These are phyloP conservation scores for Ptilonorhynchus violaceus DNA, from an alignment of 2,113 vertebrate genomes.

Conservation along the genomic window DNA sequence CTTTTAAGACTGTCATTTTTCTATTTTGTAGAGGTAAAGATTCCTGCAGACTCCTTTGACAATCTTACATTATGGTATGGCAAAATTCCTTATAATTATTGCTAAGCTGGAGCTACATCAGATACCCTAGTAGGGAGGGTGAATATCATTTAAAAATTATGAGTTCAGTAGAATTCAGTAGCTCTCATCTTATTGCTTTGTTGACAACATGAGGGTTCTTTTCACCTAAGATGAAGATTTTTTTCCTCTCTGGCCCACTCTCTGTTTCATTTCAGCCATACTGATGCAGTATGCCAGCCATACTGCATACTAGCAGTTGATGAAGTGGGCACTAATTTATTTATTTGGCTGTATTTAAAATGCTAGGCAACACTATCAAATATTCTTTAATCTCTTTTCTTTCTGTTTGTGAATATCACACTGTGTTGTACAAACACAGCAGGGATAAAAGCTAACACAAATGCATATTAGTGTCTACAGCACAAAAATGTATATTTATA, in stretches of 20 bases:
- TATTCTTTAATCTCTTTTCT: background rate
- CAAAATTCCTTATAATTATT: background rate
- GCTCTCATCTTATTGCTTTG: background rate
- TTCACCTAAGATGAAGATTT: background rate
- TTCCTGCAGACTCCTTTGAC: background rate
- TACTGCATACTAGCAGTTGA: background rate
- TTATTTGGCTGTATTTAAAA: background rate
- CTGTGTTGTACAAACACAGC: slow-evolving; percentile 11
- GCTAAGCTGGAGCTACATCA: background rate
- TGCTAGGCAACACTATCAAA: background rate
- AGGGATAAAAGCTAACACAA: slow-evolving; percentile 17
- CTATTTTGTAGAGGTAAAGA: background rate
- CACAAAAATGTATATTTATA: slow-evolving; percentile 15
- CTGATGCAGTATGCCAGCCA: too few relatives aligned
- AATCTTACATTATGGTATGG: background rate
- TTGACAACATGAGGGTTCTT: background rate
- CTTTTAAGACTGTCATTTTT: background rate
- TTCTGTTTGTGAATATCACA: slow-evolving; percentile 9
- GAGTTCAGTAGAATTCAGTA: background rate
- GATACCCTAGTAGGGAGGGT: background rate
- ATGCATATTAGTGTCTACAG: background rate
- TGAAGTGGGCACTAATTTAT: background rate
- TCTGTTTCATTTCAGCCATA: background rate
- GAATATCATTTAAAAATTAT: background rate
- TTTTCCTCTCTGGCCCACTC: background rate